These are phyloP conservation scores for Rhingia campestris DNA, from an alignment of 2,888 invertebrate species.

Conservation along the genomic window DNA sequence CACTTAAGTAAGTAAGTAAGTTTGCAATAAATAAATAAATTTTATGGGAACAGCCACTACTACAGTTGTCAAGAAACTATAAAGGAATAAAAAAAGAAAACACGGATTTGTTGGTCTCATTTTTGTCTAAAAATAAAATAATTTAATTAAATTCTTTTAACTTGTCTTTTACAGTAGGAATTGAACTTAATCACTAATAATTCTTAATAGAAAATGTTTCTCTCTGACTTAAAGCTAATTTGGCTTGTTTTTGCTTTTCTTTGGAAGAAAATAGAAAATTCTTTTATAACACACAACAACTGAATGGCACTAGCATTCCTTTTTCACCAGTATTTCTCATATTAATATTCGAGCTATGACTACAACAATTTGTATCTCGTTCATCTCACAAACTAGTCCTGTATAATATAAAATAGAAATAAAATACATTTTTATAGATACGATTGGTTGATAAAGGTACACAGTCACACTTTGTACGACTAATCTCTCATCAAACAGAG, in stretches of 20 bases:
- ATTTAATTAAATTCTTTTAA: conserved; percentile 66
- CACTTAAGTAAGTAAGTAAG: no score
- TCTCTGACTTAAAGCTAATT: conserved; percentile 70
- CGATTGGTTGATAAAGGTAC: conserved; percentile 31
- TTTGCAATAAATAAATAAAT: neutral
- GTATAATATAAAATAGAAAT: conserved; percentile 23
- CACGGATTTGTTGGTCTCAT: neutral
- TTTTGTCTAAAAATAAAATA: conserved; percentile 65
- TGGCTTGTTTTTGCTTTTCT: conserved; percentile 73
- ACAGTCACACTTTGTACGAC: conserved; percentile 60
- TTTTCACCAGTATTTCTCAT: conserved; percentile 39
- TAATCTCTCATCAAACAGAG: conserved; percentile 77
- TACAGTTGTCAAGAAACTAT: neutral
- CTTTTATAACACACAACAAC: conserved; percentile 69
- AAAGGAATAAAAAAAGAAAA: neutral
- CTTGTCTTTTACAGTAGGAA: conserved; percentile 73
- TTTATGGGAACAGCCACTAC: neutral
- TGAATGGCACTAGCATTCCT: conserved; percentile 71
- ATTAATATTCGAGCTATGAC: conserved; percentile 63
- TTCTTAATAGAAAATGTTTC: conserved; percentile 49
- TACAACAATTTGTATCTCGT: conserved; percentile 19
- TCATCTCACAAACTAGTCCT: conserved; percentile 17
- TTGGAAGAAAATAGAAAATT: conserved; percentile 68
- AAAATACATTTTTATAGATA: conserved; percentile 18
- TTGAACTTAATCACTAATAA: conserved; percentile 61